Conservation (phyloP, 2,797 vertebrate genomes). For the Spondyliosoma cantharus region DNA sequence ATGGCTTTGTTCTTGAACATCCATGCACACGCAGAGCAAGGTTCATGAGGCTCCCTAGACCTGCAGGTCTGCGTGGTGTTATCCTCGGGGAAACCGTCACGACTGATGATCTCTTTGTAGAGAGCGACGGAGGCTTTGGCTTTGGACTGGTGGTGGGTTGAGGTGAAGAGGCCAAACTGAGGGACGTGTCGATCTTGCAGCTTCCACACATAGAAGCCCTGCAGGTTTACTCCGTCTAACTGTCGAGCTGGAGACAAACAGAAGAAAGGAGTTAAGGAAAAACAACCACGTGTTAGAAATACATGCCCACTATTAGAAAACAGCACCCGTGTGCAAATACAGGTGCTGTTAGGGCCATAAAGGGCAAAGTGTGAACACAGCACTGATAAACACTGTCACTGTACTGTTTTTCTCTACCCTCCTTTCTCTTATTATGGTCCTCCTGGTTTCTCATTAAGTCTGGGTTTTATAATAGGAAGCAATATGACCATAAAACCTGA, state of each 20-base stretch:
- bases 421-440: constrained; percentile 66
- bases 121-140: constrained; percentile 88
- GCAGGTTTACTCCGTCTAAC: constrained; percentile 89
- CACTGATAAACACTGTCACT: constrained; percentile 2
- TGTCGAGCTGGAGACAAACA: constrained; percentile 84
- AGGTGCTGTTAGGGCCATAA: constrained; percentile 28
- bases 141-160: constrained; percentile 83
- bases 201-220: constrained; percentile 93
- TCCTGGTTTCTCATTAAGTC: constrained; percentile 62
- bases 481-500: constrained; percentile 59
- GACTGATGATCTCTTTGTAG: constrained; percentile 87
- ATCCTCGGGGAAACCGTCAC: constrained; percentile 83
- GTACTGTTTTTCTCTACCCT: background rate
- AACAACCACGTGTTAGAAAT: background rate
- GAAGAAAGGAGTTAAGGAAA: background rate
- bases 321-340: constrained; percentile 12
- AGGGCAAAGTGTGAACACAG: constrained; percentile 44
- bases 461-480: constrained; percentile 53
- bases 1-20: constrained; percentile 87
- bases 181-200: constrained; percentile 89
- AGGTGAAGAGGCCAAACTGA: constrained; percentile 91
- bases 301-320: background rate
- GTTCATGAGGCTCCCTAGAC: background rate
- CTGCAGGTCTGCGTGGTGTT: constrained; percentile 68
- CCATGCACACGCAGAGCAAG: constrained; percentile 83